Evolutionary conservation across 2,888 invertebrate species (phyloP).

Genomic region (Apamea monoglypha): DNA sequence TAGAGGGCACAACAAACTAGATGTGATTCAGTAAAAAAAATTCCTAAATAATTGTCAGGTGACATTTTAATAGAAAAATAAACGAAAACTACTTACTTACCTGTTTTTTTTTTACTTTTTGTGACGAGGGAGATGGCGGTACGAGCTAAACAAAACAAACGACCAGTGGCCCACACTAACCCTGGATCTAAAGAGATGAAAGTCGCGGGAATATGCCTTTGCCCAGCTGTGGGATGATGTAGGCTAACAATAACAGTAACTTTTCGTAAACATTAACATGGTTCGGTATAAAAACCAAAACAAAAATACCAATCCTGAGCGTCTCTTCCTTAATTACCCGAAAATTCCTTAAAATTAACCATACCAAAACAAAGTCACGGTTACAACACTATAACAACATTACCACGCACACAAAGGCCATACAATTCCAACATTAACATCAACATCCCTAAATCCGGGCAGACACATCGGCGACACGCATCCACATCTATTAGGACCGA

Average conservation of each 20-base stretch:
- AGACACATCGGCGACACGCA: conserved; percentile 69
- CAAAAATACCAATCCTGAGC: not conserved
- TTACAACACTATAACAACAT: conserved; percentile 30
- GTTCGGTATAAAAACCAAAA: not conserved
- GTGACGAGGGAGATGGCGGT: no score
- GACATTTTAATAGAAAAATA: not conserved
- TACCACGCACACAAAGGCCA: conserved; percentile 16
- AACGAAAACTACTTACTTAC: not conserved
- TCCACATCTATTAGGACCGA: conserved; percentile 58
- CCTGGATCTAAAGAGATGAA: no score
- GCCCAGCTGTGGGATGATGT: no score
- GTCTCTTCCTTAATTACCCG: conserved; percentile 7
- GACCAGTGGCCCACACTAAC: no score
- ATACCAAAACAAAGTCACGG: conserved; percentile 42
- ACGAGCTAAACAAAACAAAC: no score
- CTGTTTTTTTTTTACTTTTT: no score
- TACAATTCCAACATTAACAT: conserved; percentile 23
- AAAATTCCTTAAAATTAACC: conserved; percentile 18
- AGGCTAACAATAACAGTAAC: no score
- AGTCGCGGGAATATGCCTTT: no score
- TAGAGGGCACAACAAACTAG: not conserved
- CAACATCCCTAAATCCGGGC: conserved; percentile 56
- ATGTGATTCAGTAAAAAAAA: not conserved
- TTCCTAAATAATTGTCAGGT: not conserved
- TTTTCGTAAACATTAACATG: no score